Conservation (phyloP, 2,888 invertebrate species). For the Gandaritis pyraliata region DNA sequence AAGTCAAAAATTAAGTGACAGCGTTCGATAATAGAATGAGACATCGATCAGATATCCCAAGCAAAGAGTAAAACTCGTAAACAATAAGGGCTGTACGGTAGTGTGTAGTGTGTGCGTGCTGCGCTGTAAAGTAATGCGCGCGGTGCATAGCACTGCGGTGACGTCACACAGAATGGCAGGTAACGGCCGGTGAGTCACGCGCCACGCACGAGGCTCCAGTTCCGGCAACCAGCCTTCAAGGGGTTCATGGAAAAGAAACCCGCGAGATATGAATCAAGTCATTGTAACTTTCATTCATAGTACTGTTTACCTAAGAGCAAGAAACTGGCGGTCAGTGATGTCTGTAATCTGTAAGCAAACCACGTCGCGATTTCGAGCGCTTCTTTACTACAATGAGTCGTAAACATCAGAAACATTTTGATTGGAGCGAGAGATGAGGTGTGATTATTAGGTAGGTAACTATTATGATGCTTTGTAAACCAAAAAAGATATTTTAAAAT, state of each 20-base stretch:
- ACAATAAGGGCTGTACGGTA: conserved; percentile 14
- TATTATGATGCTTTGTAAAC: not conserved
- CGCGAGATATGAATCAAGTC: conserved; percentile 43
- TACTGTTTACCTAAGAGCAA: conserved; percentile 29
- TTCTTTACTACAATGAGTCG: not conserved
- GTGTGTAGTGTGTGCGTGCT: conserved; percentile 14
- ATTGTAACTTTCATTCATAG: conserved; percentile 45
- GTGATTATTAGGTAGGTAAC: not conserved
- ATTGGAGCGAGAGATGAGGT: not conserved
- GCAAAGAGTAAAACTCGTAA: conserved; percentile 7
- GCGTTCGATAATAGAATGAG: conserved; percentile 6
- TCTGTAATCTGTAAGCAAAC: conserved; percentile 9
- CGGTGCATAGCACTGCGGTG: conserved; percentile 62
- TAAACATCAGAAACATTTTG: conserved; percentile 3
- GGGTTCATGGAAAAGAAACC: conserved; percentile 40
- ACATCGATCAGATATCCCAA: conserved; percentile 15
- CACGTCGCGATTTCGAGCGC: conserved; percentile 1
- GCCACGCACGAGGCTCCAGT: conserved; percentile 42
- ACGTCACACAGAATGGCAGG: conserved; percentile 55
- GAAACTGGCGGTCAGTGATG: conserved; percentile 7
- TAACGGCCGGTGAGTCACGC: conserved; percentile 43
- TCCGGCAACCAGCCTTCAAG: conserved; percentile 48
- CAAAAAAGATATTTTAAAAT: not conserved
- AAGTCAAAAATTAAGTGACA: no score
- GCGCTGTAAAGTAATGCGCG: conserved; percentile 43